These are phyloP conservation scores for Tiphia femorata DNA, from an alignment of 2,888 invertebrate genomes.

Conservation along the genomic window DNA sequence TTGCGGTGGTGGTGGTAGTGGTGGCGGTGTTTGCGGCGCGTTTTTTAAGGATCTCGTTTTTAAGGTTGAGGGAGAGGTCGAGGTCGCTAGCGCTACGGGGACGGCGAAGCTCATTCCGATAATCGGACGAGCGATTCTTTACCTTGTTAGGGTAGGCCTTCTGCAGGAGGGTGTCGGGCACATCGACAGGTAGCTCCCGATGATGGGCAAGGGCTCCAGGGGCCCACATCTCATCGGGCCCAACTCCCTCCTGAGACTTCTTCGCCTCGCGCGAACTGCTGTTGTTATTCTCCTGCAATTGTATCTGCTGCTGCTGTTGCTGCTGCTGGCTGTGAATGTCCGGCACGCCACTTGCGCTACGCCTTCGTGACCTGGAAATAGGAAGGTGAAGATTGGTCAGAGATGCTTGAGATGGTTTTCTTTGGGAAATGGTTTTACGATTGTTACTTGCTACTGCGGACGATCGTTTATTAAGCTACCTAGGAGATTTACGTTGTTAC, in stretches of 20 bases:
- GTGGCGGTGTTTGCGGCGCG: slow-evolving; percentile 62
- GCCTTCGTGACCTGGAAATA: slow-evolving; percentile 81
- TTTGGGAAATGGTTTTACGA: no score
- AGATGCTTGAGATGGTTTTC: no score
- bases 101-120: slow-evolving; percentile 50
- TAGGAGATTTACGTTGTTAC: no score
- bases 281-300: slow-evolving; percentile 56
- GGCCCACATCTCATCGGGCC: slow-evolving; percentile 71
- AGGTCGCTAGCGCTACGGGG: slow-evolving; percentile 65
- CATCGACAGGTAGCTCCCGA: slow-evolving; percentile 99
- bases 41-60: slow-evolving; percentile 52
- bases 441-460: no score
- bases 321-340: slow-evolving; percentile 81
- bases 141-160: slow-evolving; percentile 70
- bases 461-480: no score
- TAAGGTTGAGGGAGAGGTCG: slow-evolving; percentile 56
- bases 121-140: slow-evolving; percentile 45
- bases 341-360: slow-evolving; percentile 85
- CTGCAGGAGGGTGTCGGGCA: slow-evolving; percentile 81
- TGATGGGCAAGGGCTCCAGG: slow-evolving; percentile 78
- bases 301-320: slow-evolving; percentile 7
- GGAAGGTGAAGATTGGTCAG: no score
- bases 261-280: slow-evolving; percentile 64
- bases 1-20: slow-evolving; percentile 23
- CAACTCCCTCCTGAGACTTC: slow-evolving; percentile 62